Evolutionary conservation across 2,888 invertebrate genomes (phyloP).

Genomic region (Tortricodes alternella): DNA sequence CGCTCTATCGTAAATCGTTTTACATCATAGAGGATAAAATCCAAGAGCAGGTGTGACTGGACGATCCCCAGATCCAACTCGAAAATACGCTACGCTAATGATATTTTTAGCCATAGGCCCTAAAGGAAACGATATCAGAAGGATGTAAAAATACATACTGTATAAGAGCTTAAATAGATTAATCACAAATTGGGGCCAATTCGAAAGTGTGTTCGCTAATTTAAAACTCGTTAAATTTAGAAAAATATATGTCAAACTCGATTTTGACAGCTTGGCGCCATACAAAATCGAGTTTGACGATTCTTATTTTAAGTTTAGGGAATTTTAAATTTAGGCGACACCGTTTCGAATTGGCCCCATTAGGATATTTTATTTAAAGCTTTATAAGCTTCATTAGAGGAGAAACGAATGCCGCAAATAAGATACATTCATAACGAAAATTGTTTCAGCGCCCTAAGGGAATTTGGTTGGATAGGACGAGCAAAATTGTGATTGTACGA

Average conservation of each 20-base stretch:
- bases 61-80: conserved; percentile 55
- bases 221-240: too few species aligned
- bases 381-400: neutral
- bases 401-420: conserved; percentile 10
- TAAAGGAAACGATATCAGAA: neutral
- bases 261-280: too few species aligned
- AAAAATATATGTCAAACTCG: too few species aligned
- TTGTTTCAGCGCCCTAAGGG: conserved; percentile 37
- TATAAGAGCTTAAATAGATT: too few species aligned
- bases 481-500: conserved; percentile 44
- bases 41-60: conserved; percentile 61
- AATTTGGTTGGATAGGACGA: conserved; percentile 35
- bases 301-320: too few species aligned
- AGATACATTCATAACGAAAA: conserved; percentile 36
- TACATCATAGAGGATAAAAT: conserved; percentile 55
- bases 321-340: too few species aligned
- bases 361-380: neutral
- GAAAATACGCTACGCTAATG: neutral
- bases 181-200: too few species aligned
- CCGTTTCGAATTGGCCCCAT: too few species aligned
- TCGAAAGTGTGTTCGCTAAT: too few species aligned
- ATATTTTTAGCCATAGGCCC: neutral
- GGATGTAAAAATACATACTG: neutral
- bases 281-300: too few species aligned
- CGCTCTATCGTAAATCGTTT: conserved; percentile 74